Percentiles rank a stretch among this genome's conserved stretches.
phyloP scores from a whole-genome alignment of 1,140 invertebrate species.

The Leptopilina boulardi region DNA sequence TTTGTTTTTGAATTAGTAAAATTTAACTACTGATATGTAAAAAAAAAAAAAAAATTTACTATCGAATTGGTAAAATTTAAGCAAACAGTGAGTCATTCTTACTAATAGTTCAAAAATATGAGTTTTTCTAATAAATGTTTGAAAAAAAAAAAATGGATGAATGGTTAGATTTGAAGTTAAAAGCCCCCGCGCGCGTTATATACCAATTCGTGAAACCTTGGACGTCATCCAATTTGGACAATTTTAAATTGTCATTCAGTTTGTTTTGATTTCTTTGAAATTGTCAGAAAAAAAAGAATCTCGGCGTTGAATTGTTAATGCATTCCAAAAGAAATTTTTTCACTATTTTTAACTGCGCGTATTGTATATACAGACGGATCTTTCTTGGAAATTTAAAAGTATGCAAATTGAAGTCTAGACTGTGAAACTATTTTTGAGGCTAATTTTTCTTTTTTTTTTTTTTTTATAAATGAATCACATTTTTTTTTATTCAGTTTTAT shows the following conservation, averaged over 20 bases:
- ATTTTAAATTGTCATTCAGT: not conserved
- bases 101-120: too few relatives aligned
- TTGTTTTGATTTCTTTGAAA: slow-evolving; percentile 11
- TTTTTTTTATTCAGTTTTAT: not conserved
- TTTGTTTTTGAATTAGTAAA: too few relatives aligned
- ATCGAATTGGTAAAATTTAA: too few relatives aligned
- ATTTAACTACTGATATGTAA: too few relatives aligned
- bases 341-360: not conserved
- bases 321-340: not conserved
- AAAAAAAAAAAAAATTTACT: too few relatives aligned
- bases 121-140: too few relatives aligned
- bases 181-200: not conserved
- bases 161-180: not conserved
- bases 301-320: not conserved
- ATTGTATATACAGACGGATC: too few relatives aligned
- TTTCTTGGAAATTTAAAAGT: not conserved
- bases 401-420: not conserved
- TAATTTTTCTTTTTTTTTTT: not conserved
- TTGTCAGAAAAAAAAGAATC: not conserved
- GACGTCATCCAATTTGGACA: not conserved
- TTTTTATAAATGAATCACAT: not conserved
- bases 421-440: not conserved
- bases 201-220: not conserved
- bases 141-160: not conserved
- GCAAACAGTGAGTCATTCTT: too few relatives aligned